Conservation (phyloP, 92 coral and sea anemone species). For the Blastomussa wellsi region DNA sequence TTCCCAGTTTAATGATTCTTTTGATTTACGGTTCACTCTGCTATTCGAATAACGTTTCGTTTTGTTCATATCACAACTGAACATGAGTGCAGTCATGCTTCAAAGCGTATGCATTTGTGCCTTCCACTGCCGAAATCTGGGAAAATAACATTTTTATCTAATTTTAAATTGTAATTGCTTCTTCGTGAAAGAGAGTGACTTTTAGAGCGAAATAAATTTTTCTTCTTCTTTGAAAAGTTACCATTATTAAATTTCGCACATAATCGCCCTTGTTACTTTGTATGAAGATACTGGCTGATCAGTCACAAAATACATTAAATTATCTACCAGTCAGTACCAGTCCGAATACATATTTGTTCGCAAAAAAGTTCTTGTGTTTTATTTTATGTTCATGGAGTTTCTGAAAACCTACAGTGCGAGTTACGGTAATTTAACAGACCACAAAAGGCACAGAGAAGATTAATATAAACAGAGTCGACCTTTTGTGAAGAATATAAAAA, state of each 20-base stretch:
- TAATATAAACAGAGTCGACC: neutral
- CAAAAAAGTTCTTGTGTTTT: neutral
- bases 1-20: neutral
- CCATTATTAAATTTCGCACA: neutral
- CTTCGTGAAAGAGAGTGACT: neutral
- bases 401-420: neutral
- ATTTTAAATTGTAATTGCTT: neutral
- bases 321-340: slow-evolving; percentile 24
- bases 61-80: neutral
- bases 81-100: neutral
- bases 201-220: neutral
- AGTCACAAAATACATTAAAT: neutral
- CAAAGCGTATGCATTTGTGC: neutral
- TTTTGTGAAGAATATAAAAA: neutral
- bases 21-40: neutral
- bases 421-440: neutral
- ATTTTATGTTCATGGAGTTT: neutral
- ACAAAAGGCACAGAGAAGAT: neutral
- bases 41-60: neutral
- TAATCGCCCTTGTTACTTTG: neutral
- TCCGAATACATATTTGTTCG: neutral
- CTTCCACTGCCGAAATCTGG: neutral
- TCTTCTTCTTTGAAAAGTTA: neutral
- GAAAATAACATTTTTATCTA: neutral
- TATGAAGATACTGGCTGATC: neutral